Evolutionary conservation across 2,888 invertebrate genomes (phyloP), one percentile per base, ranked within the genome.

Genomic region (Pyrocoelia pectoralis): DNA sequence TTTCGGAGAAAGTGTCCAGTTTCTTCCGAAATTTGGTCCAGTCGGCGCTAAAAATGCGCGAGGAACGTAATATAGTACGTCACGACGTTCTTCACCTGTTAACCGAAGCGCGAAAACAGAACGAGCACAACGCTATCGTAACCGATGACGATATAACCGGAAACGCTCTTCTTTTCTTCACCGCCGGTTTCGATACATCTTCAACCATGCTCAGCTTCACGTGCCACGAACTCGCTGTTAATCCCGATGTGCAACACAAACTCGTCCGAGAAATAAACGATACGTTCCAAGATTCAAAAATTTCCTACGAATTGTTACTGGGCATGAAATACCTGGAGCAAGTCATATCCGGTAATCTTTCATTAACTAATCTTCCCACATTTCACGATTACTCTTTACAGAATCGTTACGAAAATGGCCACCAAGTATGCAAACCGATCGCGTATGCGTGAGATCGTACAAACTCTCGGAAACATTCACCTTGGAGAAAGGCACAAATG

Each of bases 241-340:
- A 48, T n/a, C 48, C 48, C 5, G 48, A 48, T 1, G 9, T 48
- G 1, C 48, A 49, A 61, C 29, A 61, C 49, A 52, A 56, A 41
- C 52, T 46, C 51, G 33, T 50, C 29, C 33, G 18, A 17, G 48
- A 48, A 17, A 19, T 48, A 18, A 10, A 48, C 9, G 10, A 48
- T 4, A 10, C 18, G 2, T 17, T 15, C 9, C 10, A 48, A n/a
- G 19, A 48, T 19, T 12, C 10, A 5, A 10, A 19, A 18, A 10
- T 48, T 4, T 18, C 3, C 3, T 48, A 48, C n/a, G 19, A 48
- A 18, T 3, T 10, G 3, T 17, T 41, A 13, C 14, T 41, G 13
- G 81, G 80, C 19, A 83, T 86, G 77, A 80, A 82, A 43, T 86
- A 85, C 67, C 68, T 87, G 72, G 85, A 86, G 51, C 85, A 84